A percentile compares a stretch with the other conserved stretches of the same genome.
Evolutionary conservation across 2,888 invertebrate species (phyloP).

Genomic region (Entomobrya multifasciata): DNA sequence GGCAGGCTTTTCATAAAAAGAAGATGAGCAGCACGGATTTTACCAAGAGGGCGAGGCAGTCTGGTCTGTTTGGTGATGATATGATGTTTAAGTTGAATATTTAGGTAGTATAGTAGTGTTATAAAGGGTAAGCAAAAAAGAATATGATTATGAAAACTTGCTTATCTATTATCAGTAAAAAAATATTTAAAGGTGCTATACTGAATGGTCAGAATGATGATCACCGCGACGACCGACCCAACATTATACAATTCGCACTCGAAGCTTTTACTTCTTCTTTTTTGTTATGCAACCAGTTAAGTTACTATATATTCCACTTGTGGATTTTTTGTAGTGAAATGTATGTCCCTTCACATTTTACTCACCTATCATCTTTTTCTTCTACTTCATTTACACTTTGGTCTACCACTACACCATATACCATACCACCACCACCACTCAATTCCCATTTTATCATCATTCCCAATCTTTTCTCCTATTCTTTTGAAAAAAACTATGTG

Average conservation of each 20-base stretch:
- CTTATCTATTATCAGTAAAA: too few species aligned
- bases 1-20: conserved; percentile 62
- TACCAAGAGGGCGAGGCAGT: conserved; percentile 61
- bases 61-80: conserved; percentile 37
- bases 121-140: conserved; percentile 32
- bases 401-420: conserved; percentile 18
- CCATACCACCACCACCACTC: conserved; percentile 12
- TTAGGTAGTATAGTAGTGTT: too few species aligned
- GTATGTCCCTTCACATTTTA: conserved; percentile 31
- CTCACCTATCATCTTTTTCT: conserved; percentile 7
- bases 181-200: conserved; percentile 37
- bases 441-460: conserved; percentile 24
- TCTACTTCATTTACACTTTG: conserved; percentile 49
- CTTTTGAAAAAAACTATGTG: too few species aligned
- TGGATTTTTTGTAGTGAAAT: neutral
- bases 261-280: neutral
- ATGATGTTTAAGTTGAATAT: too few species aligned
- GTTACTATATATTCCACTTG: conserved; percentile 14
- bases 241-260: neutral
- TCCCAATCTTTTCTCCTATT: neutral
- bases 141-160: conserved; percentile 2
- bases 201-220: neutral
- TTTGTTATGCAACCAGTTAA: conserved; percentile 14
- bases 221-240: neutral
- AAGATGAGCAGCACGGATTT: conserved; percentile 7